Conservation (phyloP, 1,140 invertebrate genomes). For the roundworm (Caenorhabditis elegans) region WBcel235 BX284606.5:16839501-16840000, state of each 20-base stretch:
- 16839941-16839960: constrained; percentile 18
- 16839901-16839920: neutral
- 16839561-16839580: no score
- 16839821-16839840: neutral
- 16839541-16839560: no score
- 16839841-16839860: neutral
- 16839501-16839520: no score
- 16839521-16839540: no score
- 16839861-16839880: neutral
- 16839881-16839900: neutral
- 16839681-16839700: no score
- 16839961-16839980: neutral
- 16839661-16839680: neutral
- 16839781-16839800: neutral
- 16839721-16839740: no score
- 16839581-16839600: no score
- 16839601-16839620: no score
- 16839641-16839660: neutral
- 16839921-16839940: neutral
- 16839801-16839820: neutral
- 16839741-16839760: no score
- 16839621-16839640: neutral
- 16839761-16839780: no score
- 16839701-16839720: no score
- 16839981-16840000: neutral